Conservation (phyloP, 2,888 invertebrate genomes). For the Tetanocera ferruginea region DNA sequence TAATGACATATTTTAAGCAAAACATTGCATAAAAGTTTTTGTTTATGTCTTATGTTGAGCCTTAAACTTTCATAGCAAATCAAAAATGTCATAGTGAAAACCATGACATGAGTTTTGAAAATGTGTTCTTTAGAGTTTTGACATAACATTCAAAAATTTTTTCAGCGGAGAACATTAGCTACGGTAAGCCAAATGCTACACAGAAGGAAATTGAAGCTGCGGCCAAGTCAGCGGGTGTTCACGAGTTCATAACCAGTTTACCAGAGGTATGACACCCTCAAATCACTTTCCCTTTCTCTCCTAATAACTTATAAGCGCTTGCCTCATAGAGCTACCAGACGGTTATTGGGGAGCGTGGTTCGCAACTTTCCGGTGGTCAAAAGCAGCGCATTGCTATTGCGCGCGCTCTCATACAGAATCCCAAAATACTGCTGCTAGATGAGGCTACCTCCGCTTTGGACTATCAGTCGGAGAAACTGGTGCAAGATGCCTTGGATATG, state of each 20-base stretch:
- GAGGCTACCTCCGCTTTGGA: slow-evolving; percentile 90
- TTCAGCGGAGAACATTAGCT: slow-evolving; percentile 74
- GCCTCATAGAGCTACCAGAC: slow-evolving; percentile 79
- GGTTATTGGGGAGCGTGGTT: slow-evolving; percentile 83
- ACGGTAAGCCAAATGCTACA: slow-evolving; percentile 80
- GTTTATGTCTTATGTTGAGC: too few species aligned
- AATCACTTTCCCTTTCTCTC: neutral
- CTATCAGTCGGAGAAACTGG: slow-evolving; percentile 83
- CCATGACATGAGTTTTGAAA: too few species aligned
- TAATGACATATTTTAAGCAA: too few species aligned
- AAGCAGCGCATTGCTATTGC: slow-evolving; percentile 90
- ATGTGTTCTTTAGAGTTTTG: neutral
- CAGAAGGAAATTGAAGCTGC: slow-evolving; percentile 80
- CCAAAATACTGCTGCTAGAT: slow-evolving; percentile 81
- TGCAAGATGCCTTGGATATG: slow-evolving; percentile 84
- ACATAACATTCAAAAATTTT: neutral
- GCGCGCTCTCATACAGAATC: slow-evolving; percentile 82
- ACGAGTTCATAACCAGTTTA: slow-evolving; percentile 80
- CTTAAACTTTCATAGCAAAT: too few species aligned
- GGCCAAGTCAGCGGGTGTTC: slow-evolving; percentile 81
- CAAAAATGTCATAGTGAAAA: too few species aligned
- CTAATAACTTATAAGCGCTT: slow-evolving; percentile 23
- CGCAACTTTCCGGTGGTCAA: slow-evolving; percentile 86
- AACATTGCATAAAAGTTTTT: too few species aligned
- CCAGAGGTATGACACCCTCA: slow-evolving; percentile 74